Conservation (phyloP, 1,140 invertebrate genomes). For the Stenopsyche tienmushanensis region DNA sequence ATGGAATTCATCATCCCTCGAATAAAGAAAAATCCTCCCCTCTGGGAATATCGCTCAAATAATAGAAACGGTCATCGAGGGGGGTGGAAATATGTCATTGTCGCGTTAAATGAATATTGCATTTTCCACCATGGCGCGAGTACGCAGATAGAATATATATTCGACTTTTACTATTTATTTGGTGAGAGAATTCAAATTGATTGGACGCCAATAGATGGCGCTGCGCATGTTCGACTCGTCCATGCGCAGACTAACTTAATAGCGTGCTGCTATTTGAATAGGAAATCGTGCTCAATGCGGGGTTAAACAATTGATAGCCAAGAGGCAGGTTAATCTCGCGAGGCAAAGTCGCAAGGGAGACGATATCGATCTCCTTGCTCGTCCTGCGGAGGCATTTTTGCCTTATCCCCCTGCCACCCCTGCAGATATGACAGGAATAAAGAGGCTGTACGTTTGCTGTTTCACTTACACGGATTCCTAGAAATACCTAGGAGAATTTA, state of each 20-base stretch:
- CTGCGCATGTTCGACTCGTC: too few relatives aligned
- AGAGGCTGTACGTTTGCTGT: too few relatives aligned
- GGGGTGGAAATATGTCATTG: neutral
- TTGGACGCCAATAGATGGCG: too few relatives aligned
- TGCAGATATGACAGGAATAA: neutral
- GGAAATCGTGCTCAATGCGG: too few relatives aligned
- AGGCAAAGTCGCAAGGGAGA: neutral
- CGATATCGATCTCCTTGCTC: conserved; percentile 5
- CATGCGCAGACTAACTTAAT: too few relatives aligned
- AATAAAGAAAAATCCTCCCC: conserved; percentile 1
- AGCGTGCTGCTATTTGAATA: too few relatives aligned
- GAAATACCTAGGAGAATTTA: conserved; percentile 3
- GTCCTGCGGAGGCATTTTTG: conserved; percentile 7
- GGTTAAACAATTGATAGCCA: conserved; percentile 4
- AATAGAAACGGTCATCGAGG: conserved; percentile 10
- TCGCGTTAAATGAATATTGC: conserved; percentile 15
- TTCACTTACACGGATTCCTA: neutral
- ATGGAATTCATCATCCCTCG: too few relatives aligned
- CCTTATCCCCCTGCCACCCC: neutral
- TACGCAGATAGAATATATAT: too few relatives aligned
- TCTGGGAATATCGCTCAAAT: neutral
- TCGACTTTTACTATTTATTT: too few relatives aligned
- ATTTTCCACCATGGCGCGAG: too few relatives aligned
- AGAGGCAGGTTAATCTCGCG: neutral
- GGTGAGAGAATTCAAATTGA: too few relatives aligned